phyloP scores from a whole-genome alignment of 2,888 invertebrate genomes.

The Scaptomyza flava region DNA sequence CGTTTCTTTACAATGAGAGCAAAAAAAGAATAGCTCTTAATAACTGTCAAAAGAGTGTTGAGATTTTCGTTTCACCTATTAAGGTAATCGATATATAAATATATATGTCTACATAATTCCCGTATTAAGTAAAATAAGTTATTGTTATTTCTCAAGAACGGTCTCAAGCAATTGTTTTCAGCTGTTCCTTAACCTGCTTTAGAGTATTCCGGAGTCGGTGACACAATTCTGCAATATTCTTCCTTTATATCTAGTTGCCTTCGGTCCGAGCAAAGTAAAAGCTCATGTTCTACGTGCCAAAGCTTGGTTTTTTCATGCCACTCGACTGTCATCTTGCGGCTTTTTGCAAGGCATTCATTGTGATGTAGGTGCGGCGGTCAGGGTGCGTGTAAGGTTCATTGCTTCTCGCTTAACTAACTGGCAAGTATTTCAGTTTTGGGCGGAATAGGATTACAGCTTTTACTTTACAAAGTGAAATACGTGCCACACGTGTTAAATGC shows the following conservation, averaged over 20 bases:
- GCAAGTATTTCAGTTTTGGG: conserved; percentile 18
- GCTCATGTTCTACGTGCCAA: conserved; percentile 40
- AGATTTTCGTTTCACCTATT: neutral
- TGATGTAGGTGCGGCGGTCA: conserved; percentile 31
- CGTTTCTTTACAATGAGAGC: neutral
- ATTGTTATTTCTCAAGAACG: too few species aligned
- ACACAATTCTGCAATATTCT: neutral
- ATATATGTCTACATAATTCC: too few species aligned
- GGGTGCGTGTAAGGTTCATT: conserved; percentile 54
- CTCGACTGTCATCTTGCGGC: conserved; percentile 13
- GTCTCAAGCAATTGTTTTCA: too few species aligned
- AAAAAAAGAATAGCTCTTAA: neutral
- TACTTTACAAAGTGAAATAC: conserved; percentile 70
- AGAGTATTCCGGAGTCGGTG: neutral
- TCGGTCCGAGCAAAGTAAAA: conserved; percentile 28
- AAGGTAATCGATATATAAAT: neutral
- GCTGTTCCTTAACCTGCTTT: too few species aligned
- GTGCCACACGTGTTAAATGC: conserved; percentile 76
- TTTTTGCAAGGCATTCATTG: conserved; percentile 46
- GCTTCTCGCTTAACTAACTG: conserved; percentile 58
- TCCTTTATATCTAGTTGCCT: conserved; percentile 3
- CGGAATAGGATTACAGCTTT: conserved; percentile 2
- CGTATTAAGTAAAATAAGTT: too few species aligned
- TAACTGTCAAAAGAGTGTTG: neutral
- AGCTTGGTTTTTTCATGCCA: conserved; percentile 16